Conservation (phyloP, 2,888 invertebrate species). For the Creontiades dilutus region DNA sequence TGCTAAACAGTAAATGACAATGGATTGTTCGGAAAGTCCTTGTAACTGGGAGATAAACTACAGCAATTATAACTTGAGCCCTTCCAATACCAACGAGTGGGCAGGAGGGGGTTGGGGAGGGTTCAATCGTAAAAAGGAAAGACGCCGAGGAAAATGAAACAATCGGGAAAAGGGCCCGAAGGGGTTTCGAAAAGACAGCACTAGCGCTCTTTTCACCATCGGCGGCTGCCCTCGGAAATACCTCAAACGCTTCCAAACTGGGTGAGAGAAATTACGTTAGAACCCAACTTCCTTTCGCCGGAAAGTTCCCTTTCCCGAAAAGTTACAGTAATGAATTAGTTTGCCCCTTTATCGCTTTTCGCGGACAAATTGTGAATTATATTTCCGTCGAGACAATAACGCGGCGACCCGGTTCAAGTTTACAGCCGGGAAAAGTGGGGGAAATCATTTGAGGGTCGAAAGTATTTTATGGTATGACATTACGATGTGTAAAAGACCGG, state of each 20-base stretch:
- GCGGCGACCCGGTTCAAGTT: constrained; percentile 43
- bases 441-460: neutral
- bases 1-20: neutral
- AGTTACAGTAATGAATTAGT: constrained; percentile 46
- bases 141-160: constrained; percentile 15
- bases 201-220: neutral
- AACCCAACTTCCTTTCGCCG: constrained; percentile 6
- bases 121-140: neutral
- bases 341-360: constrained; percentile 43
- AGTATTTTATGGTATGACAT: neutral
- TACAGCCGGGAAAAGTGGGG: neutral
- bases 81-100: neutral
- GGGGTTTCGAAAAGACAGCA: neutral
- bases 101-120: neutral
- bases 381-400: constrained; percentile 35
- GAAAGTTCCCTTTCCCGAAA: constrained; percentile 19
- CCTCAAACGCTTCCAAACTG: neutral
- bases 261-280: constrained; percentile 38
- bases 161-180: constrained; percentile 1
- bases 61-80: constrained; percentile 21
- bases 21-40: constrained; percentile 12
- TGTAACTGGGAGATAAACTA: neutral
- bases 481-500: neutral
- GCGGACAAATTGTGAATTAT: constrained; percentile 49
- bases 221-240: neutral